Evolutionary conservation across 2,113 vertebrate species (phyloP).

Genomic region (Oxygymnocypris stewartii): DNA sequence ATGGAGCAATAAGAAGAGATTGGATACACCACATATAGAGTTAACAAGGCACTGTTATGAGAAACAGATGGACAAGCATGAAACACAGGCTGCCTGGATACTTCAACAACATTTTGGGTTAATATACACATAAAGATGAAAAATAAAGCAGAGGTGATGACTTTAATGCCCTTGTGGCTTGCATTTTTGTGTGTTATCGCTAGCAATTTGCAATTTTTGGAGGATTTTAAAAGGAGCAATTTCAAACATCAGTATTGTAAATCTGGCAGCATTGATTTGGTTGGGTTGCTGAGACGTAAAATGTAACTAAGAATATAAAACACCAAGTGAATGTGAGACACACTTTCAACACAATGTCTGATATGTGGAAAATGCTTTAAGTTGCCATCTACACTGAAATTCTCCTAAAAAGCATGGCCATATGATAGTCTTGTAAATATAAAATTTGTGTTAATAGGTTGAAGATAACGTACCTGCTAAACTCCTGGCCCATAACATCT

Average conservation of each 20-base stretch:
- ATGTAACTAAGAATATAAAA: conserved; percentile 1
- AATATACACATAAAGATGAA: not conserved
- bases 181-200: not conserved
- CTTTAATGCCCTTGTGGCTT: conserved; percentile 28
- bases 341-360: not conserved
- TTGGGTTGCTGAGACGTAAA: not conserved
- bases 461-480: conserved; percentile 46
- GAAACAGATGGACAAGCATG: conserved; percentile 26
- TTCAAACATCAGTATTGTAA: not conserved
- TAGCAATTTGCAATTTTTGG: not conserved
- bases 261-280: not conserved
- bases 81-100: conserved; percentile 19
- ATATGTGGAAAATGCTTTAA: conserved; percentile 31
- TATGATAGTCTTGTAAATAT: conserved; percentile 14
- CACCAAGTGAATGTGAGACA: not conserved
- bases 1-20: conserved; percentile 36
- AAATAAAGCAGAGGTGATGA: not conserved
- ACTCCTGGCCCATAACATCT: conserved; percentile 59
- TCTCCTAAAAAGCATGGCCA: conserved; percentile 42
- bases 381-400: conserved; percentile 46
- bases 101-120: not conserved
- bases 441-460: conserved; percentile 54
- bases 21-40: conserved; percentile 29
- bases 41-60: conserved; percentile 66
- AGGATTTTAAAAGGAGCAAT: not conserved